Evolutionary conservation across 2,797 vertebrate genomes (phyloP).

Genomic region (Bovichtus variegatus): DNA sequence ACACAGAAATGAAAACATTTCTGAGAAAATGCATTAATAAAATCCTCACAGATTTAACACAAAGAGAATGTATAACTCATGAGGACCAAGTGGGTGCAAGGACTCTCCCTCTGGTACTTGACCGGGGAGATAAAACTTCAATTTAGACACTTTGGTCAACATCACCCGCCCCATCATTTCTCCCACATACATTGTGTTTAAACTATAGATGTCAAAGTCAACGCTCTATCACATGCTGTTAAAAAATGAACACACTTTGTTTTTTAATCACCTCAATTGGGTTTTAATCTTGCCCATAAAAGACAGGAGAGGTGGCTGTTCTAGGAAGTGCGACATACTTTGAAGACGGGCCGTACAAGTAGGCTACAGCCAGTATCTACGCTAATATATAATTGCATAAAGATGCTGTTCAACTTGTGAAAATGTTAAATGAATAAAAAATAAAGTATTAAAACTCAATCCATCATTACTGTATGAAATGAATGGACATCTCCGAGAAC

Average conservation of each 20-base stretch:
- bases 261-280: neutral
- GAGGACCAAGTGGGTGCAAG: conserved; percentile 8
- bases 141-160: neutral
- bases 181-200: neutral
- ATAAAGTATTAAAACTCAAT: no score
- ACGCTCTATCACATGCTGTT: neutral
- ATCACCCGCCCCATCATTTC: neutral
- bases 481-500: no score
- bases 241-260: neutral
- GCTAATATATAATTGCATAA: neutral
- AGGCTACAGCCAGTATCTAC: no score
- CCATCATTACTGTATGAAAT: no score
- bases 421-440: no score
- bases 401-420: neutral
- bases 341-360: no score
- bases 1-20: conserved; percentile 44
- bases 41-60: conserved; percentile 10
- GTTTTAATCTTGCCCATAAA: neutral
- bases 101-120: neutral
- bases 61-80: neutral
- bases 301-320: neutral
- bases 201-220: neutral
- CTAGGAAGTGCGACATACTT: no score
- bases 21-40: conserved; percentile 20
- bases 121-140: neutral